Base-by-base conservation (phyloP, 2,888 invertebrate species). In the Alentia gelatinosa region DNA sequence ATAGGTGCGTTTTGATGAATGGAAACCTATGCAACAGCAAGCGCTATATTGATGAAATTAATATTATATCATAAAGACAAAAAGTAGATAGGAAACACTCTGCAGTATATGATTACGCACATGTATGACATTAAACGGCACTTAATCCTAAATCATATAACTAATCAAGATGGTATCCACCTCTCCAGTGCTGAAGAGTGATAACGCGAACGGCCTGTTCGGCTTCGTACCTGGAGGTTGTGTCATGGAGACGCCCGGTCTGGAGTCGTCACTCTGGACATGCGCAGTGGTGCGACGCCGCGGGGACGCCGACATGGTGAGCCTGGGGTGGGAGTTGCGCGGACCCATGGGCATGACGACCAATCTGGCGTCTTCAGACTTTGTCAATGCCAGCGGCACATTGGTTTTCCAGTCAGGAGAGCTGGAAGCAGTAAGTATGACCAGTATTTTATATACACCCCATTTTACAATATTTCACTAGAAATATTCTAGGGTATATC, bases 181-280 rank as follows among this genome's bases (percentile, higher is more conserved):
- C n/a, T 5, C 12, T 89, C 12, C 91, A 95, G 96, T 96, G 42
- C 90, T 95, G 92, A 96, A 96, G 93, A 96, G 96, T 93, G 96
- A 96, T 94, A 95, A 95, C 93, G 95, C 96, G 75, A 95, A 96
- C 93, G 96, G 96, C 4, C 91, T 95, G 91, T 96, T 95, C 92
- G 94, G 94, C n/a, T 94, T 96, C 89, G n/a, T n/a, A n/a, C 89
- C 92, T 35, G 93, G 94, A 15, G 92, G 91, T 1, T 96, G 95
- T 92, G 91, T 91, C 5, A 94, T 95, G 1, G 88, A 92, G n/a
- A 68, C 89, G 33, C 92, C 94, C 0, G 47, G 56, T 3, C 83
- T 89, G 39, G 95, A 95, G 91, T 91, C 92, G 26, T 91, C 86
- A 1, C 92, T 83, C 0, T 91, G 95, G 30, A 91, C 91, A 19